Evolutionary conservation across 2,888 invertebrate species (phyloP).

Genomic region (Scaptomyza polygonia): DNA sequence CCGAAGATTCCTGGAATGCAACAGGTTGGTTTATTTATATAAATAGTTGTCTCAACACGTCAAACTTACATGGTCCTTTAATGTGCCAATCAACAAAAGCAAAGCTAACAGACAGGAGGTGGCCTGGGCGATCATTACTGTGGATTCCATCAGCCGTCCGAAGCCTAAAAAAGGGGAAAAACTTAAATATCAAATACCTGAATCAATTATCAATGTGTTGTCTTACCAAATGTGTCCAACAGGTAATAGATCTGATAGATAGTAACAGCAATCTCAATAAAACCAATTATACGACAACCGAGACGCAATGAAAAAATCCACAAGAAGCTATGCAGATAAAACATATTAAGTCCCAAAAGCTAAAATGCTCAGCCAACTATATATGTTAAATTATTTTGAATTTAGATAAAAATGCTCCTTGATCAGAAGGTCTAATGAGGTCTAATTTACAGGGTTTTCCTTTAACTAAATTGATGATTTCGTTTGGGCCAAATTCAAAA

Average conservation of each 20-base stretch:
- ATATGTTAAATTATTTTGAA: not conserved
- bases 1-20: constrained; percentile 43
- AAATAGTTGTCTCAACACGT: not conserved
- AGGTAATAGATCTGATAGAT: constrained; percentile 20
- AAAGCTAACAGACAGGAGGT: constrained; percentile 31
- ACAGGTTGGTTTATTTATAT: not conserved
- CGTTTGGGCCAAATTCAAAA: no score
- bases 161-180: constrained; percentile 27
- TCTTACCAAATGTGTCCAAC: constrained; percentile 13
- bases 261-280: constrained; percentile 23
- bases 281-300: constrained; percentile 37
- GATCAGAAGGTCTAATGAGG: no score
- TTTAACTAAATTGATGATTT: no score
- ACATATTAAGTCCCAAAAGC: constrained; percentile 19
- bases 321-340: constrained; percentile 37
- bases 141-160: constrained; percentile 20
- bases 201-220: not conserved
- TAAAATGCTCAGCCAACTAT: constrained; percentile 11
- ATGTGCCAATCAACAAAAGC: constrained; percentile 43
- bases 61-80: constrained; percentile 40
- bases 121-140: constrained; percentile 28
- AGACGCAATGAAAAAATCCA: constrained; percentile 36
- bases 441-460: no score
- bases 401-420: not conserved
- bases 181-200: not conserved